Conservation (phyloP, 1,140 invertebrate genomes). For the Leptoteleia sp. region DNA sequence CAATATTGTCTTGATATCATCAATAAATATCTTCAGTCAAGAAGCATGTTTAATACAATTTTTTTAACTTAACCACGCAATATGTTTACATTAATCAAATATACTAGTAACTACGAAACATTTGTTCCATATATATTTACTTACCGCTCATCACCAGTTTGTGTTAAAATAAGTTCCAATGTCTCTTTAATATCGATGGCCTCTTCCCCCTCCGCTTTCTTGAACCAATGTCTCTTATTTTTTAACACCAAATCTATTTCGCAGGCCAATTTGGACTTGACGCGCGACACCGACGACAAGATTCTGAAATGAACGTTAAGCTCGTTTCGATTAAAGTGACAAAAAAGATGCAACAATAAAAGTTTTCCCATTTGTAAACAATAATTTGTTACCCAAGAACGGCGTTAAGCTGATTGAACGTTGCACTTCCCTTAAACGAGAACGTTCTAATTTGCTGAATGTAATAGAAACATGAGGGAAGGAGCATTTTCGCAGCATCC, state of each 20-base stretch:
- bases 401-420: constrained; percentile 85
- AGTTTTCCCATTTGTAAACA: too few species aligned
- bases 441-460: constrained; percentile 88
- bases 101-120: too few species aligned
- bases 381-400: constrained; percentile 82
- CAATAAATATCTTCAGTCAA: too few species aligned
- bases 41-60: neutral
- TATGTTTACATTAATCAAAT: too few species aligned
- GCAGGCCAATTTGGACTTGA: constrained; percentile 79
- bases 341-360: too few species aligned
- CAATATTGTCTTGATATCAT: too few species aligned
- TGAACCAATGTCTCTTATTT: constrained; percentile 26
- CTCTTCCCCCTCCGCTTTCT: constrained; percentile 21
- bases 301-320: constrained; percentile 83
- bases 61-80: too few species aligned
- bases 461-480: constrained; percentile 88
- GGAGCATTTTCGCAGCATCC: constrained; percentile 87
- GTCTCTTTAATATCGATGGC: constrained; percentile 30
- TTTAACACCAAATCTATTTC: constrained; percentile 39
- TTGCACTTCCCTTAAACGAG: constrained; percentile 85
- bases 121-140: too few species aligned
- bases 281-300: constrained; percentile 78
- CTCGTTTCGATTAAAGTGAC: constrained; percentile 8
- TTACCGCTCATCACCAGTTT: constrained; percentile 83
- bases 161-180: constrained; percentile 74